Percentiles rank a stretch among this genome's conserved stretches.
Evolutionary conservation across 2,797 vertebrate species (phyloP).

Genomic region (Erethizon dorsatum): DNA sequence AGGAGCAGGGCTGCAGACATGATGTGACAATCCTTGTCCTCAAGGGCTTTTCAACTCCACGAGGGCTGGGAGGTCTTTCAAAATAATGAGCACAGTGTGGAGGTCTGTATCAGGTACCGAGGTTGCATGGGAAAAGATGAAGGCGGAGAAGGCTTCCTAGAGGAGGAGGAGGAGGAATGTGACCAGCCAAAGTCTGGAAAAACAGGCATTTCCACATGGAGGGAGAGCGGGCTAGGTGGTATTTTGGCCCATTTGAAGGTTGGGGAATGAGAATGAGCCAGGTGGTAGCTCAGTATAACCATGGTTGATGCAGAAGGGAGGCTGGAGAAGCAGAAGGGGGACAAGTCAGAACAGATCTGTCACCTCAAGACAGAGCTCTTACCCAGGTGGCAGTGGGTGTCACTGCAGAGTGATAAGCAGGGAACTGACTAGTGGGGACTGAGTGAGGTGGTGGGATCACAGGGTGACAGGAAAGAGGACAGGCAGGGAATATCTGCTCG

Average conservation of each 20-base stretch:
- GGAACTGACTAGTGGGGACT: background rate
- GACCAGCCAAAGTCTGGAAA: background rate
- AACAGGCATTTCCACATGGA: background rate
- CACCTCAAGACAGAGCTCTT: background rate
- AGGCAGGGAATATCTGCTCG: no score
- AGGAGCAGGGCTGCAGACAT: background rate
- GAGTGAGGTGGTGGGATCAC: background rate
- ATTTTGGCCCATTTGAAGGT: background rate
- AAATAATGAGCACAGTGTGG: background rate
- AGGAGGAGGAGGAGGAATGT: background rate
- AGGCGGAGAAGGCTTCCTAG: background rate
- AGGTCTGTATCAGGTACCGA: accelerated
- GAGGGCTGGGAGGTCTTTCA: background rate
- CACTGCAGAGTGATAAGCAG: background rate
- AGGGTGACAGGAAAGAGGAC: background rate
- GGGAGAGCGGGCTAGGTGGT: no score
- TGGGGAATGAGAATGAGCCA: background rate
- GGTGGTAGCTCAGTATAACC: no score
- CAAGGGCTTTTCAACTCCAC: background rate
- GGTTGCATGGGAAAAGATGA: background rate
- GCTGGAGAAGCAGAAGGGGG: background rate
- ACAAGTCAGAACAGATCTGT: background rate
- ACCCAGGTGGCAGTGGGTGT: accelerated
- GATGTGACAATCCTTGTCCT: background rate
- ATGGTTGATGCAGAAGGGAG: background rate